These are phyloP conservation scores for Hepsetus odoe DNA, from an alignment of 2,113 vertebrate species.

Conservation along the genomic window DNA sequence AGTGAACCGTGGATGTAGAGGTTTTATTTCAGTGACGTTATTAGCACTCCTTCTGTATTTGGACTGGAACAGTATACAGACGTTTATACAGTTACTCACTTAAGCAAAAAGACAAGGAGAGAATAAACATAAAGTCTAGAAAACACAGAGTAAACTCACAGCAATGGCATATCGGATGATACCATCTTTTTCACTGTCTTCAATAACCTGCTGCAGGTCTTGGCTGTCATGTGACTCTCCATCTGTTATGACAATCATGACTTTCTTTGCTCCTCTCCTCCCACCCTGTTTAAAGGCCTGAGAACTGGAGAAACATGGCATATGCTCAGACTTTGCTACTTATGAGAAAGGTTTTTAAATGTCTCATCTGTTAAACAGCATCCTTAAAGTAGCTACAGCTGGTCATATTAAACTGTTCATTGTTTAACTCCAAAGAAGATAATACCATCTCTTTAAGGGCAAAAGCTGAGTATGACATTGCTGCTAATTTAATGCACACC, in stretches of 20 bases:
- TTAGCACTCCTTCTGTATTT: not conserved
- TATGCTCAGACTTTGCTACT: no score
- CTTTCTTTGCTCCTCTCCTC: constrained; percentile 90
- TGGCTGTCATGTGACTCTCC: constrained; percentile 97
- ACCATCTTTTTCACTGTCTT: constrained; percentile 86
- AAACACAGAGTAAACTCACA: constrained; percentile 73
- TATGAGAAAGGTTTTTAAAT: no score
- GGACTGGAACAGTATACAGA: not conserved
- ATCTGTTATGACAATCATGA: constrained; percentile 98
- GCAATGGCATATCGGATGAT: constrained; percentile 94
- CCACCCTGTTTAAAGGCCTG: constrained; percentile 91
- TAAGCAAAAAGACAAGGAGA: not conserved
- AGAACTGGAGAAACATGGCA: constrained; percentile 54
- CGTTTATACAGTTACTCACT: not conserved
- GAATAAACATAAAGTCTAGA: not conserved
- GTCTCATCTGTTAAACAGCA: no score
- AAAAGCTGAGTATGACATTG: no score
- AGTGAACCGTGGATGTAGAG: not conserved
- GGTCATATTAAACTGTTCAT: no score
- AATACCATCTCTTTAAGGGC: no score
- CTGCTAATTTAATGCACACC: no score
- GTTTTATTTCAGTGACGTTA: constrained; percentile 1
- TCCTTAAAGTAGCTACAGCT: no score
- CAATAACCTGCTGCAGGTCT: constrained; percentile 86
- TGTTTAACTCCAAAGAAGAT: no score